Evolutionary conservation across 2,797 vertebrate genomes (phyloP), one percentile per base, ranked within the genome.

Genomic region (Gallinago stenura): DNA sequence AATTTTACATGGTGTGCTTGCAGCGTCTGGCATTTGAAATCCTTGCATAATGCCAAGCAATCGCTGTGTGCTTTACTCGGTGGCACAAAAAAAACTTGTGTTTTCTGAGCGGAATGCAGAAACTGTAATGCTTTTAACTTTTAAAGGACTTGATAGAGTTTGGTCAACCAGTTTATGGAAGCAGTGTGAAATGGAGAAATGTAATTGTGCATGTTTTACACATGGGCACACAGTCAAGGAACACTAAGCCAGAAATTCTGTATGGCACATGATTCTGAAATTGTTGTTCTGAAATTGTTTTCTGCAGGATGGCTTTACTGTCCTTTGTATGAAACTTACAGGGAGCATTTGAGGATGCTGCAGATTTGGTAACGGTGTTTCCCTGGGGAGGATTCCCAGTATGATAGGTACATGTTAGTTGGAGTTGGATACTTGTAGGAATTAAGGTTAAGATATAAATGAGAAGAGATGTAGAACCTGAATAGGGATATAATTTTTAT

Each of bases 171-270:
- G 48, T 17, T 71, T 20, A 9, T 37, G 45, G 7, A 41, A 64
- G 22, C 73, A 2, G 1, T 50, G 31, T 75, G 57, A 62, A 66
- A 18, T 22, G 45, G 57, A 66, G 51, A 70, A 56, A 35, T 7
- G 19, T 43, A 17, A 9, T 15, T 28, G 6, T 75, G 41, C 0
- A 0, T 35, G 22, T 41, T 83, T 46, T 28, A 28, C 18, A 5
- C 0, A 0, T 1, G 11, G 53, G 28, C 64, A 30, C 15, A 0
- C 2, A 35, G 51, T 66, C 19, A 43, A 43, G 54, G 81, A 81
- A n/a, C 41, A 7, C 48, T 6, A 13, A 35, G 76, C 20, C 26
- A 20, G 64, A 33, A 69, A 16, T 24, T 14, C 5, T 43, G 25
- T 30, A 11, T 33, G 28, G 53, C 45, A 18, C 4, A 0, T 20